These are phyloP conservation scores for Pseudolaguvia tuberculata DNA, from an alignment of 2,113 vertebrate species.

Conservation along the genomic window DNA sequence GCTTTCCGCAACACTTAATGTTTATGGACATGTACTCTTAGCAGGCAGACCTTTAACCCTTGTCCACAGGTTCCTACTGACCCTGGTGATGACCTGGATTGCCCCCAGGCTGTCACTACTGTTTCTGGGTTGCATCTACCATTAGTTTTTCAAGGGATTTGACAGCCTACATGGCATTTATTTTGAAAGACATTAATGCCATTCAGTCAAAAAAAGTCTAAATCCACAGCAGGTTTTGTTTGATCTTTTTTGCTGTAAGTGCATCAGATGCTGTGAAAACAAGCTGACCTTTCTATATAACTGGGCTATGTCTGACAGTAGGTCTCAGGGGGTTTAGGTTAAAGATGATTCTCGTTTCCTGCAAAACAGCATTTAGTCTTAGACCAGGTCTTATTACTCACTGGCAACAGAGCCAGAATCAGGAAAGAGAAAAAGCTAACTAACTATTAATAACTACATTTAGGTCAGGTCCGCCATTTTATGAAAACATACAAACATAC, in stretches of 20 bases:
- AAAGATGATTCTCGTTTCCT: neutral
- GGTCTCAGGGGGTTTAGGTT: neutral
- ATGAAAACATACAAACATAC: no score
- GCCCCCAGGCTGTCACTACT: slow-evolving; percentile 9
- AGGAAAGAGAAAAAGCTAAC: neutral
- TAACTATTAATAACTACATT: no score
- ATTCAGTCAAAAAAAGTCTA: neutral
- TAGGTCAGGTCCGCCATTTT: no score
- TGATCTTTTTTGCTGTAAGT: neutral
- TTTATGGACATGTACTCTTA: slow-evolving; percentile 22
- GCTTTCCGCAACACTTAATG: neutral
- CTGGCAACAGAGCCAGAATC: neutral
- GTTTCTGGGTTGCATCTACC: neutral
- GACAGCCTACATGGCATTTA: neutral
- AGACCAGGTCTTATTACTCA: neutral
- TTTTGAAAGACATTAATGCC: neutral
- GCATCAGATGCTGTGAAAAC: neutral
- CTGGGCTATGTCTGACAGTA: neutral
- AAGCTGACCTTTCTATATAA: neutral
- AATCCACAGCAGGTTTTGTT: neutral
- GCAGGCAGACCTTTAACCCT: slow-evolving; percentile 35
- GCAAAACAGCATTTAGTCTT: neutral
- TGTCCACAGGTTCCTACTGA: slow-evolving; percentile 15
- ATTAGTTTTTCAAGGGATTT: neutral
- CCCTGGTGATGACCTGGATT: slow-evolving; percentile 22